phyloP scores from a whole-genome alignment of 1,140 invertebrate species.

The fruit fly (Drosophila melanogaster) region Release_6_plus_ISO1_MT NT_033777.3:19496001-19496500 shows the following conservation, averaged over 20 bases:
- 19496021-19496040: background rate
- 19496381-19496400: conserved; percentile 33
- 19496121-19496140: too few species aligned
- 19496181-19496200: background rate
- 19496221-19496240: background rate
- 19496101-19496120: background rate
- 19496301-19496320: conserved; percentile 29
- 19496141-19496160: too few species aligned
- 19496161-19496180: too few species aligned
- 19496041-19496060: background rate
- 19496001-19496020: background rate
- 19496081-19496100: background rate
- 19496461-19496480: conserved; percentile 79
- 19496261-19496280: background rate
- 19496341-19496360: conserved; percentile 21
- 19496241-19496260: background rate
- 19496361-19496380: conserved; percentile 27
- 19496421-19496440: conserved; percentile 51
- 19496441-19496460: conserved; percentile 76
- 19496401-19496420: conserved; percentile 3
- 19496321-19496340: conserved; percentile 57
- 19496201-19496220: background rate
- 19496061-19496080: background rate
- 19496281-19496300: conserved; percentile 31
- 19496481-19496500: conserved; percentile 69